A percentile compares a stretch with the other conserved stretches of the same genome.
Conservation (phyloP, 2,113 vertebrate genomes). For the Ailurus styani region DNA sequence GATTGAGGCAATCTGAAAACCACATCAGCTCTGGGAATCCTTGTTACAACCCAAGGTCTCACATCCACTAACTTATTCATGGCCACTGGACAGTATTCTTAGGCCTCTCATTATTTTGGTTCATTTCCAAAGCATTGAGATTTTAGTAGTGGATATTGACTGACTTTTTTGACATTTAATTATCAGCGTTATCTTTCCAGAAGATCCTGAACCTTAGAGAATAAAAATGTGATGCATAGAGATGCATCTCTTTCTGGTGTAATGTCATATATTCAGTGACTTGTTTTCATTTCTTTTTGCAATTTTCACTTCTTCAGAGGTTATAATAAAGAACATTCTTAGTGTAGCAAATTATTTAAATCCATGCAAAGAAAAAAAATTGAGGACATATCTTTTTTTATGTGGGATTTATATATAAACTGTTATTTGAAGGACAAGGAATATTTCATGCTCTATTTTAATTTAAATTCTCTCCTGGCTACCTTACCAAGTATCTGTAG, state of each 20-base stretch:
- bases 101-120: neutral
- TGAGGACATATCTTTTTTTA: neutral
- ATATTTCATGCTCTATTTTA: slow-evolving; percentile 40
- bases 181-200: neutral
- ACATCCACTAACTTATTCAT: neutral
- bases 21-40: neutral
- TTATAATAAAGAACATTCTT: slow-evolving; percentile 35
- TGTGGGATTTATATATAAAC: slow-evolving; percentile 24
- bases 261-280: neutral
- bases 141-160: neutral
- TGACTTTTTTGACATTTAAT: neutral
- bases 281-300: slow-evolving; percentile 28
- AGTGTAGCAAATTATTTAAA: slow-evolving; percentile 53
- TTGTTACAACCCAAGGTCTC: neutral
- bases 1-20: neutral
- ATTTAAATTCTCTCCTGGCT: slow-evolving; percentile 50
- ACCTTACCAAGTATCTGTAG: slow-evolving; percentile 13
- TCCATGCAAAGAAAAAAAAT: slow-evolving; percentile 34
- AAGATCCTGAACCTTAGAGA: neutral
- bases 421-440: slow-evolving; percentile 46
- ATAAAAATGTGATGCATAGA: neutral
- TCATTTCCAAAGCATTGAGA: neutral
- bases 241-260: neutral
- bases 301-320: neutral
- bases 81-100: neutral